Conservation (phyloP, 2,888 invertebrate species). For the Drosophila meridiana region DNA sequence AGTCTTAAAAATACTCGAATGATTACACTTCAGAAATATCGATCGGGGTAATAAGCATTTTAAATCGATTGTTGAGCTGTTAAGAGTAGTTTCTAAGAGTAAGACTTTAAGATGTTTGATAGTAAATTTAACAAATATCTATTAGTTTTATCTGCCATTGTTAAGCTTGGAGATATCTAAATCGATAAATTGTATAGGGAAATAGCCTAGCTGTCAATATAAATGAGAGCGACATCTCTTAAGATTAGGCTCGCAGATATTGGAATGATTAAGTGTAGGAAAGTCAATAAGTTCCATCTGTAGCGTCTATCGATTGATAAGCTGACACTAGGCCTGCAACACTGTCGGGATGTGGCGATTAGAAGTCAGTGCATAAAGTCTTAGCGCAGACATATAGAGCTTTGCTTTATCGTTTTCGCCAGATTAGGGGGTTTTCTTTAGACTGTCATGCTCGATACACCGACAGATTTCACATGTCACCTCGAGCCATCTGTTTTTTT, state of each 20-base stretch:
- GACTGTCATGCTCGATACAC: not conserved
- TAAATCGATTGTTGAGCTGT: no score
- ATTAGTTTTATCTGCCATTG: no score
- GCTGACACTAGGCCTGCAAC: not conserved
- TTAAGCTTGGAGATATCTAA: no score
- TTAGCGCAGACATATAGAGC: not conserved
- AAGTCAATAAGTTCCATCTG: no score
- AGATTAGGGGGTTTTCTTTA: not conserved
- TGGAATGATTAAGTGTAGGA: no score
- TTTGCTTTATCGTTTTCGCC: not conserved
- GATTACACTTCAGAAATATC: not conserved
- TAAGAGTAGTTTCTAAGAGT: no score
- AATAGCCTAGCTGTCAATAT: no score
- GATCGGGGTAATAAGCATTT: not conserved
- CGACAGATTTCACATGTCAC: conserved; percentile 24
- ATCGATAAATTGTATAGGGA: not conserved
- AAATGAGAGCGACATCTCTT: no score
- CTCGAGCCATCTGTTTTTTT: conserved; percentile 3
- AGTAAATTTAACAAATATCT: no score
- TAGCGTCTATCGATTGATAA: not conserved
- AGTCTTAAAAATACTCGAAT: not conserved
- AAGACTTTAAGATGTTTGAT: no score
- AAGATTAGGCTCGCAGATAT: no score
- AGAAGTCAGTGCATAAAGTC: not conserved
- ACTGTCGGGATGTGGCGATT: not conserved